phyloP scores from a whole-genome alignment of 2,113 vertebrate species.

The Eretmochelys imbricata region DNA sequence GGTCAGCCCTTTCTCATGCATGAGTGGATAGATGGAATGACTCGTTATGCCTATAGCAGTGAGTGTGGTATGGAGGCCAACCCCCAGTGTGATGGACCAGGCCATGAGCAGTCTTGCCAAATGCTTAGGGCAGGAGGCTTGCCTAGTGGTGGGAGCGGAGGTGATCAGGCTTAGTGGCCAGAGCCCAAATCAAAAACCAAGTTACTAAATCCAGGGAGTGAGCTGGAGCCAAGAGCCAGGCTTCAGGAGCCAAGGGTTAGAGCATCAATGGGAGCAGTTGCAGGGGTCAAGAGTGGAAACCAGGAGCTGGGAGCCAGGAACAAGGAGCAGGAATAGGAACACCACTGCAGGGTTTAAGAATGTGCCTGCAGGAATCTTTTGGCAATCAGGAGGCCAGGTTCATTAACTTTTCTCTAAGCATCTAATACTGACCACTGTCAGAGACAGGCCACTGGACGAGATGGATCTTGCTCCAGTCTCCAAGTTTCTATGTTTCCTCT shows the following conservation, averaged over 20 bases:
- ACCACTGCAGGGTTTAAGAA: background rate
- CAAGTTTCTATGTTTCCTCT: accelerated
- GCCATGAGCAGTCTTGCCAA: background rate
- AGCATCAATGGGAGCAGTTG: background rate
- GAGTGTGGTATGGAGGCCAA: background rate
- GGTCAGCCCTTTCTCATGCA: background rate
- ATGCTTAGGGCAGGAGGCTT: background rate
- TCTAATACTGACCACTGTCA: accelerated
- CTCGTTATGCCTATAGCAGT: background rate
- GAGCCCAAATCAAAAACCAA: background rate
- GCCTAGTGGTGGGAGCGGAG: background rate
- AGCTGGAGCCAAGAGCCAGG: background rate
- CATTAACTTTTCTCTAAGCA: accelerated
- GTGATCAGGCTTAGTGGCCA: background rate
- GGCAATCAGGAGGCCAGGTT: background rate
- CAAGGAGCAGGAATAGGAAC: background rate
- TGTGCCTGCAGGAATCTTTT: background rate
- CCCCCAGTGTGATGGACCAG: background rate
- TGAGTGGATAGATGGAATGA: background rate
- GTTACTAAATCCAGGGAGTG: background rate
- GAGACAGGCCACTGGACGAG: background rate
- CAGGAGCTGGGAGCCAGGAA: background rate
- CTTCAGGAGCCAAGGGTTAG: background rate
- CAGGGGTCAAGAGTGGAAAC: background rate
- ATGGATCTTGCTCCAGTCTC: background rate